Evolutionary conservation across 2,797 vertebrate species (phyloP).

Genomic region (Oryzias dopingdopingensis): DNA sequence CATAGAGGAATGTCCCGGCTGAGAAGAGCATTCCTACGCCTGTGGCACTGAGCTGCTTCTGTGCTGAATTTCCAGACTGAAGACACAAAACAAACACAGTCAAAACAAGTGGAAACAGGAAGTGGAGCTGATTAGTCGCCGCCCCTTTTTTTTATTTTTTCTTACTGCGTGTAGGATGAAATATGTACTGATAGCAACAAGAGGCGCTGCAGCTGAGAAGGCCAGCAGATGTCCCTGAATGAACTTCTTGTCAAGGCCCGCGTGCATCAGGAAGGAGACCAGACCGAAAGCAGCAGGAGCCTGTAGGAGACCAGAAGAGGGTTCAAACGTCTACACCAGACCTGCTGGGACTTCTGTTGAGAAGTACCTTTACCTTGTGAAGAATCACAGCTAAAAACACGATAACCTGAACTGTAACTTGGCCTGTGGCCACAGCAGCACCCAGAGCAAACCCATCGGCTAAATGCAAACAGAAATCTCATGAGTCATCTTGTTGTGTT

Average conservation of each 20-base stretch:
- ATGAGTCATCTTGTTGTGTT: background rate
- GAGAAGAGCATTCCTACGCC: constrained; percentile 80
- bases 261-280: constrained; percentile 79
- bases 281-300: constrained; percentile 78
- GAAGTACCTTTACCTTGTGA: constrained; percentile 76
- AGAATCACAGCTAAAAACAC: constrained; percentile 83
- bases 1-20: constrained; percentile 78
- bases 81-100: constrained; percentile 22
- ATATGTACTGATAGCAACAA: constrained; percentile 74
- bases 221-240: constrained; percentile 75
- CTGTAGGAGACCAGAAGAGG: constrained; percentile 37
- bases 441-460: constrained; percentile 82
- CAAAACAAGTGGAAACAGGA: background rate
- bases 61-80: constrained; percentile 64
- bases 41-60: constrained; percentile 66
- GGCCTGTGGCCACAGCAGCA: constrained; percentile 77
- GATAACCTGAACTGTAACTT: constrained; percentile 78
- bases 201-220: constrained; percentile 75
- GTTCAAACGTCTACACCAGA: no score
- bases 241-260: constrained; percentile 74
- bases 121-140: background rate
- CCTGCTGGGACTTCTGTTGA: background rate
- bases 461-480: constrained; percentile 27
- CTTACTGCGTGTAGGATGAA: constrained; percentile 68
- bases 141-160: background rate